Percentiles rank a stretch among this genome's conserved stretches.
These are phyloP conservation scores for Kradibia gibbosae DNA, from an alignment of 1,140 invertebrate species.

Conservation along the genomic window DNA sequence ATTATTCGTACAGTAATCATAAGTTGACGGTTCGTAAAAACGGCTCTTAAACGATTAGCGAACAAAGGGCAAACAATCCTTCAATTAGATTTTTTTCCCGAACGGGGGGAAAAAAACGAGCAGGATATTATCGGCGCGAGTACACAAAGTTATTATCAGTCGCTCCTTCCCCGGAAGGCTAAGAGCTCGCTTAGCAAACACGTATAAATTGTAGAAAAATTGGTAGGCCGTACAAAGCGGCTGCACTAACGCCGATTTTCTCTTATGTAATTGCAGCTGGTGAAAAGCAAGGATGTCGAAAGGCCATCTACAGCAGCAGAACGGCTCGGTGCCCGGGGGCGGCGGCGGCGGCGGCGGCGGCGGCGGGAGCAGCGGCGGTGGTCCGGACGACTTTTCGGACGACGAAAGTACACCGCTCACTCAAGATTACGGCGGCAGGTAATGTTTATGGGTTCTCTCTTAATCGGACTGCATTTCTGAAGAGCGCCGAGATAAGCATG, in stretches of 20 bases:
- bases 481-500: too few relatives aligned
- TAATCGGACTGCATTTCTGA: not conserved
- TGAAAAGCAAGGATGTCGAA: slow-evolving; percentile 64
- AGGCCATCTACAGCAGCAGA: slow-evolving; percentile 61
- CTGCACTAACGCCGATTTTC: not conserved
- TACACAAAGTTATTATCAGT: not conserved
- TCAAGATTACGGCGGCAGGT: slow-evolving; percentile 91
- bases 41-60: too few relatives aligned
- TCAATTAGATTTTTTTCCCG: too few relatives aligned
- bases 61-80: too few relatives aligned
- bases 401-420: slow-evolving; percentile 88
- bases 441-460: slow-evolving; percentile 53
- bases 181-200: not conserved
- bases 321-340: slow-evolving; percentile 77
- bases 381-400: slow-evolving; percentile 85
- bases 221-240: not conserved
- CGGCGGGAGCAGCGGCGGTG: slow-evolving; percentile 75
- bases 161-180: not conserved
- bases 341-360: slow-evolving; percentile 76
- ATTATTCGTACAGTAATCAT: too few relatives aligned
- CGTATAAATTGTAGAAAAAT: not conserved
- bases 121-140: not conserved
- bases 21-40: too few relatives aligned
- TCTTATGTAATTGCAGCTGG: slow-evolving; percentile 41
- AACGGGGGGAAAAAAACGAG: not conserved